A percentile compares a stretch with the other conserved stretches of the same genome.
Evolutionary conservation across 1,140 invertebrate genomes (phyloP).

Genomic region (Drosophila repletoides): DNA sequence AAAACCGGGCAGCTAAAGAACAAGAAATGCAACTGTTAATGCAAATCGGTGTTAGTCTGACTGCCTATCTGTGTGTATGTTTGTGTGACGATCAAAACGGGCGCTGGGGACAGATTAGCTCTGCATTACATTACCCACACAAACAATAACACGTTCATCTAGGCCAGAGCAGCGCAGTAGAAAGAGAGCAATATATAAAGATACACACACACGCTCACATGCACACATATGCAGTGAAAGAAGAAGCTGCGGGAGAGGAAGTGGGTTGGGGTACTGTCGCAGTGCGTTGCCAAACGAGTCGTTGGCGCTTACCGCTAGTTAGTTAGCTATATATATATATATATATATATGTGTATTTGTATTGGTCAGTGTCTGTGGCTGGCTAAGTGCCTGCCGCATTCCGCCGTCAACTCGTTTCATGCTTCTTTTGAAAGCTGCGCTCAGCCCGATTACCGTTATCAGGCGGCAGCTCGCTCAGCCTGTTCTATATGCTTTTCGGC

Average conservation of each 20-base stretch:
- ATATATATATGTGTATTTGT: conserved; percentile 1
- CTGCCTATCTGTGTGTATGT: not conserved
- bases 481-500: conserved; percentile 33
- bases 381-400: conserved; percentile 54
- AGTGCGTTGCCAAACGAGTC: conserved; percentile 70
- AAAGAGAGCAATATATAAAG: conserved; percentile 29
- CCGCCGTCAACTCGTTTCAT: conserved; percentile 62
- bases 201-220: not conserved
- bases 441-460: conserved; percentile 66
- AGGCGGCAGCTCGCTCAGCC: conserved; percentile 41
- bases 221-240: not conserved
- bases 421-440: conserved; percentile 29
- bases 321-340: not conserved
- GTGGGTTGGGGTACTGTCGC: conserved; percentile 22
- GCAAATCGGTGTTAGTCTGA: conserved; percentile 51
- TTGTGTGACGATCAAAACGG: conserved; percentile 25
- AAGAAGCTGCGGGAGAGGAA: not conserved
- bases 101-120: conserved; percentile 38
- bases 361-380: not conserved
- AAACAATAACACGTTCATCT: conserved; percentile 41
- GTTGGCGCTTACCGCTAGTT: conserved; percentile 65
- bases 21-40: conserved; percentile 81
- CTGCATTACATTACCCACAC: conserved; percentile 37
- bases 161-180: conserved; percentile 41
- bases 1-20: conserved; percentile 40